These are phyloP conservation scores for Catharus minimus DNA, from an alignment of 2,113 vertebrate genomes.

Conservation along the genomic window DNA sequence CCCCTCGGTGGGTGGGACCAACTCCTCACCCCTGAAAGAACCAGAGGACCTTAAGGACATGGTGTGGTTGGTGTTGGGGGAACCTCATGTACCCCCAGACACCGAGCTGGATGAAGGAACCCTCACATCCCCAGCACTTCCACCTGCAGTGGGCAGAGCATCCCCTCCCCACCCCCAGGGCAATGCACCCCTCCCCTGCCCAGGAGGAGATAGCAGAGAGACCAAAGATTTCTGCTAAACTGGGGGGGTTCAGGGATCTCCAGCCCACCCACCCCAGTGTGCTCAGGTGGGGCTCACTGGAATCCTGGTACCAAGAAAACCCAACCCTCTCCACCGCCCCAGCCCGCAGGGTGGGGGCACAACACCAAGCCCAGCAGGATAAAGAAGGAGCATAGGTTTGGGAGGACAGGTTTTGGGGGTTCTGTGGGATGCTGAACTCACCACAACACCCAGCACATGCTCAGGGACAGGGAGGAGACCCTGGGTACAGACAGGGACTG, in stretches of 20 bases:
- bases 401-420: neutral
- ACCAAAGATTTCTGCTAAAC: neutral
- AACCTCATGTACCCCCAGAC: neutral
- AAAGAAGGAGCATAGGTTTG: neutral
- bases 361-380: neutral
- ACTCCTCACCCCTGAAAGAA: neutral
- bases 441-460: rapidly evolving
- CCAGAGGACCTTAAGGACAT: neutral
- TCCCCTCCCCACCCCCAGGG: neutral
- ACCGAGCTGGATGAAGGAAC: rapidly evolving
- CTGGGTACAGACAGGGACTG: neutral
- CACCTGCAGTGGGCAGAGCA: neutral
- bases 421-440: neutral
- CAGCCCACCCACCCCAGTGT: neutral
- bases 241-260: neutral
- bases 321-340: neutral
- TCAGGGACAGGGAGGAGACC: neutral
- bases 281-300: neutral
- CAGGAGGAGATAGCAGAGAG: neutral
- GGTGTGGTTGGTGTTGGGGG: rapidly evolving
- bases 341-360: neutral
- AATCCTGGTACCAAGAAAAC: neutral
- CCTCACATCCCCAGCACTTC: too few species aligned
- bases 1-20: neutral
- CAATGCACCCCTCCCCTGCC: neutral